phyloP scores from a whole-genome alignment of 2,113 vertebrate species.

The Cinclus mexicanus region DNA sequence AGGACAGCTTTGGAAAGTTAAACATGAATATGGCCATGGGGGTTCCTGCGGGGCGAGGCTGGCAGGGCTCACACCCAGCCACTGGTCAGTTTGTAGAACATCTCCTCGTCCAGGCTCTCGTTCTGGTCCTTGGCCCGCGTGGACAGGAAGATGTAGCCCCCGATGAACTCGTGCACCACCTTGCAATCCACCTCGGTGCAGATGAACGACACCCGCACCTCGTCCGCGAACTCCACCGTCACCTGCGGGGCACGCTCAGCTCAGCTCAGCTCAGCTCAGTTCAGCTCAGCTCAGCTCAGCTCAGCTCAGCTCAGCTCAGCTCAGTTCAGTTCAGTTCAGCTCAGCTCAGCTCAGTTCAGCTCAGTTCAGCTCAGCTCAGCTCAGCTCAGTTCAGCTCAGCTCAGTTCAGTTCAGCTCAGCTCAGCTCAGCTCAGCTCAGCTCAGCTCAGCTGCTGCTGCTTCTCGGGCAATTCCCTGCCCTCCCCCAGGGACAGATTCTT shows the following conservation, averaged over 20 bases:
- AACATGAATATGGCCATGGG: slow-evolving; percentile 68
- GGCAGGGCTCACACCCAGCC: slow-evolving; percentile 89
- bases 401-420: too few relatives aligned
- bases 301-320: too few relatives aligned
- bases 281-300: too few relatives aligned
- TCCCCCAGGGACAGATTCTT: fast-evolving
- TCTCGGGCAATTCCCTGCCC: too few relatives aligned
- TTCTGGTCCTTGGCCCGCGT: slow-evolving; percentile 98
- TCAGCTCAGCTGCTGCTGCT: too few relatives aligned
- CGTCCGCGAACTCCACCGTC: slow-evolving; percentile 95
- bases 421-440: too few relatives aligned
- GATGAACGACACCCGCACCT: slow-evolving; percentile 91
- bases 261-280: background rate
- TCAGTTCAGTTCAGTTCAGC: too few relatives aligned
- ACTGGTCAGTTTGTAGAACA: slow-evolving; percentile 99
- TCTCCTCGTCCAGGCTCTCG: slow-evolving; percentile 97
- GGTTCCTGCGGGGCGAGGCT: slow-evolving; percentile 1
- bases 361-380: too few relatives aligned
- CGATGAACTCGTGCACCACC: slow-evolving; percentile 98
- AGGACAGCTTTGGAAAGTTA: slow-evolving; percentile 78
- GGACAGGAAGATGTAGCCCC: slow-evolving; percentile 97
- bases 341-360: too few relatives aligned
- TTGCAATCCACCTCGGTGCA: slow-evolving; percentile 97
- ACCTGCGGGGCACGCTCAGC: slow-evolving; percentile 74
- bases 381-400: too few relatives aligned